Percentiles rank a stretch among this genome's conserved stretches.
Conservation (phyloP, 2,797 vertebrate species). For the Gymnocypris eckloni region DNA sequence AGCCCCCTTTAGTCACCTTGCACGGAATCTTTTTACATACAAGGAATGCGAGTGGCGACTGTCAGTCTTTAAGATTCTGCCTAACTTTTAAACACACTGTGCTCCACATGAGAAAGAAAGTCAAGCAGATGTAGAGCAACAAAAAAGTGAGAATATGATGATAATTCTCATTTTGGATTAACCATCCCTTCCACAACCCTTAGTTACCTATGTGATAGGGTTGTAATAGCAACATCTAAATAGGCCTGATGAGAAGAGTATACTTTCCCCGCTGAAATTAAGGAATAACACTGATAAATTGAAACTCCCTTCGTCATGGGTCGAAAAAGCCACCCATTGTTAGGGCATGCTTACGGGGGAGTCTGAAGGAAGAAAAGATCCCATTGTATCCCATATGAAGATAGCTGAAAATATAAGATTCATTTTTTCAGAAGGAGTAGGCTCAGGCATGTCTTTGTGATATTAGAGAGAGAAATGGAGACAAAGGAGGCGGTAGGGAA, state of each 20-base stretch:
- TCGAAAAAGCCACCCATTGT: constrained; percentile 65
- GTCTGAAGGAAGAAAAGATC: constrained; percentile 42
- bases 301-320: constrained; percentile 53
- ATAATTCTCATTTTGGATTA: neutral
- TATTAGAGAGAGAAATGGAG: constrained; percentile 55
- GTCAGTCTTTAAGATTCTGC: too few relatives aligned
- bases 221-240: constrained; percentile 37
- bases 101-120: too few relatives aligned
- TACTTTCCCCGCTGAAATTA: constrained; percentile 50
- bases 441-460: constrained; percentile 63
- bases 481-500: constrained; percentile 44
- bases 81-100: too few relatives aligned
- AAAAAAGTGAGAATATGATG: neutral
- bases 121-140: neutral
- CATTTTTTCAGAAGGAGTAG: constrained; percentile 64
- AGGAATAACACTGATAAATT: constrained; percentile 59
- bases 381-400: constrained; percentile 67
- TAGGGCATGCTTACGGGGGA: constrained; percentile 54
- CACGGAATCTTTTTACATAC: too few relatives aligned
- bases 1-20: too few relatives aligned
- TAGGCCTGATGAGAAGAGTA: constrained; percentile 47
- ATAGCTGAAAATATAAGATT: constrained; percentile 69
- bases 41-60: too few relatives aligned
- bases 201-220: constrained; percentile 30
- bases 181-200: neutral